A percentile compares a stretch with the other conserved stretches of the same genome.
These are phyloP conservation scores for Linnaemya tessellans DNA, from an alignment of 2,888 invertebrate genomes.

Conservation along the genomic window DNA sequence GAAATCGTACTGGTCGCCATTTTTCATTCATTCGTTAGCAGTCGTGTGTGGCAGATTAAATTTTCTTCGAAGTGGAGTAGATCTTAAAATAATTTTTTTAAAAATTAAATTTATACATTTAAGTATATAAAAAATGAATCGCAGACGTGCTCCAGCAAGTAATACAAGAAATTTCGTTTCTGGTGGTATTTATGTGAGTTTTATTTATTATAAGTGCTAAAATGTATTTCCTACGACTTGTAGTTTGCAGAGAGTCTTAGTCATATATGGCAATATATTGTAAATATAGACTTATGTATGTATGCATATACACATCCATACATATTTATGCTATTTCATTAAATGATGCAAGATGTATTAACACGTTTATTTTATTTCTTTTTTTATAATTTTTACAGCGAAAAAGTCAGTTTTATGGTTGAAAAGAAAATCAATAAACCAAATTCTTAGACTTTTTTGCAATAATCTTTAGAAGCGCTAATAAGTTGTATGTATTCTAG, in stretches of 20 bases:
- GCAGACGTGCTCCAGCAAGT: conserved; percentile 68
- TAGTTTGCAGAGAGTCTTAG: neutral
- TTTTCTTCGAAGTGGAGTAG: neutral
- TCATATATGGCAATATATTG: neutral
- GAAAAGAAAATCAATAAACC: conserved; percentile 64
- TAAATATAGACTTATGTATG: neutral
- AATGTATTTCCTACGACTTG: neutral
- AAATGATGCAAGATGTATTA: conserved; percentile 5
- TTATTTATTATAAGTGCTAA: conserved; percentile 28
- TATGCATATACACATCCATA: neutral
- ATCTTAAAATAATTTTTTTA: neutral
- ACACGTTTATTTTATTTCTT: conserved; percentile 56
- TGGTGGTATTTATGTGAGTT: conserved; percentile 77
- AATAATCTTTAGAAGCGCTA: conserved; percentile 77
- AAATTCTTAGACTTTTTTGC: conserved; percentile 78
- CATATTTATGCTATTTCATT: neutral
- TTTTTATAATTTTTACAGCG: conserved; percentile 73
- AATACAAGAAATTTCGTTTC: conserved; percentile 74
- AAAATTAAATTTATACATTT: neutral
- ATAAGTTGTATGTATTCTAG: conserved; percentile 66
- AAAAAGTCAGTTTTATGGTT: conserved; percentile 73
- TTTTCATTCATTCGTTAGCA: conserved; percentile 40
- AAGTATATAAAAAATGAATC: conserved; percentile 74
- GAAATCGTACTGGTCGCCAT: conserved; percentile 21
- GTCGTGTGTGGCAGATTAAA: neutral